Evolutionary conservation across 2,888 invertebrate species (phyloP), one percentile per base, ranked within the genome.

Genomic region (Apotomis capreana): DNA sequence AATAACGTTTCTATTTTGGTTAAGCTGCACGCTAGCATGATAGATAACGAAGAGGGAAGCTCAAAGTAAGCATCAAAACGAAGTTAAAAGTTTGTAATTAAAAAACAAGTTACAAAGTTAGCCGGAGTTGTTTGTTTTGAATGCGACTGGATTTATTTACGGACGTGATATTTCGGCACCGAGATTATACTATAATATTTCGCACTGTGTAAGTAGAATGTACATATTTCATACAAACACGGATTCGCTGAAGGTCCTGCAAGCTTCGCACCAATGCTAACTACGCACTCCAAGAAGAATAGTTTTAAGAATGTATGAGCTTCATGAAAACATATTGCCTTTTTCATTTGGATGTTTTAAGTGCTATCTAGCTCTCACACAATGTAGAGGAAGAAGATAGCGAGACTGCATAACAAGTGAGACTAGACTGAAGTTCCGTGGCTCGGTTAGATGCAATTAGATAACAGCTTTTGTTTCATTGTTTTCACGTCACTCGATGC

Each of bases 401-500:
- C 26, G 60, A 13, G 52, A 60, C 61, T 51, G 59, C 49, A 67
- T 67, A 64, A 51, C 64, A 57, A 70, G 62, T 58, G 52, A 67
- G 57, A 65, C 68, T 60, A 64, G 61, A 55, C 67, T 75, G 78
- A 74, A 75, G 82, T 82, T 83, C 81, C 80, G 80, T 80, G 79
- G 78, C 80, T 79, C 79, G 77, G 80, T 79, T 80, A 83, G 81
- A 85, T 86, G 82, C 83, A 86, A 88, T 89, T 84, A 88, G 84
- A 86, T 83, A 84, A 81, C 79, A 77, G 78, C 79, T 80, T 79
- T 81, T 84, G 86, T 88, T 71, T 87, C 87, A 85, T 81, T 78
- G 79, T 86, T 84, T 84, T 81, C 84, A 81, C 83, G 80, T 80
- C 75, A 71, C 76, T 77, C 79, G 75, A 76, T 84, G 84, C 85